phyloP scores from a whole-genome alignment of 2,113 vertebrate species.

The Phalacrocorax brasilianus region DNA sequence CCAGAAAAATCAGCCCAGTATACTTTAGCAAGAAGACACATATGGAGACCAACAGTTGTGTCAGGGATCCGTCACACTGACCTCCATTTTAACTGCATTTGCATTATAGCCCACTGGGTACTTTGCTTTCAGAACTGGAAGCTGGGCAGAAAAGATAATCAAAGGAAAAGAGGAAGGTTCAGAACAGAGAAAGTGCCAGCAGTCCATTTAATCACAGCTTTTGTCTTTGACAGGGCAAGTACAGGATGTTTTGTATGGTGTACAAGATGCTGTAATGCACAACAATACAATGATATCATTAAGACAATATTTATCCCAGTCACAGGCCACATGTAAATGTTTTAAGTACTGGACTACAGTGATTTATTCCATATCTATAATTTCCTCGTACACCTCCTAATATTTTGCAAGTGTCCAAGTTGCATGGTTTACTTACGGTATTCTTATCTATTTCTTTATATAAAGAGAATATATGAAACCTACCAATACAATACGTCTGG shows the following conservation, averaged over 20 bases:
- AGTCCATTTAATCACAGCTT: conserved; percentile 11
- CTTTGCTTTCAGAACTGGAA: not conserved
- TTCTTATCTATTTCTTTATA: not conserved
- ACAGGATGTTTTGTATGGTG: conserved; percentile 20
- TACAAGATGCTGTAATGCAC: not conserved
- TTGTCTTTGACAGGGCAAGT: not conserved
- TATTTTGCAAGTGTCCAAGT: not conserved
- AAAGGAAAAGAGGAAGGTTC: not conserved
- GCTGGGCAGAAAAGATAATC: not conserved
- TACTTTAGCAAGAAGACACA: not conserved
- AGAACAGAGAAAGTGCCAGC: not conserved
- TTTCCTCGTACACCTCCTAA: not conserved
- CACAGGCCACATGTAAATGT: not conserved
- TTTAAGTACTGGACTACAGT: not conserved
- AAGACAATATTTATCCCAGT: not conserved
- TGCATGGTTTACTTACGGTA: not conserved
- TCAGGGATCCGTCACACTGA: not conserved
- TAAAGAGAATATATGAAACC: not conserved
- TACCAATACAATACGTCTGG: not conserved
- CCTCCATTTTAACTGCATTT: not conserved
- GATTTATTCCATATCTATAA: not conserved
- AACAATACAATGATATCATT: not conserved
- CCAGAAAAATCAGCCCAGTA: not conserved
- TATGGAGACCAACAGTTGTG: not conserved
- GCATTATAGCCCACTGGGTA: not conserved